Conservation (phyloP, 2,888 invertebrate genomes). For the Creontiades dilutus region DNA sequence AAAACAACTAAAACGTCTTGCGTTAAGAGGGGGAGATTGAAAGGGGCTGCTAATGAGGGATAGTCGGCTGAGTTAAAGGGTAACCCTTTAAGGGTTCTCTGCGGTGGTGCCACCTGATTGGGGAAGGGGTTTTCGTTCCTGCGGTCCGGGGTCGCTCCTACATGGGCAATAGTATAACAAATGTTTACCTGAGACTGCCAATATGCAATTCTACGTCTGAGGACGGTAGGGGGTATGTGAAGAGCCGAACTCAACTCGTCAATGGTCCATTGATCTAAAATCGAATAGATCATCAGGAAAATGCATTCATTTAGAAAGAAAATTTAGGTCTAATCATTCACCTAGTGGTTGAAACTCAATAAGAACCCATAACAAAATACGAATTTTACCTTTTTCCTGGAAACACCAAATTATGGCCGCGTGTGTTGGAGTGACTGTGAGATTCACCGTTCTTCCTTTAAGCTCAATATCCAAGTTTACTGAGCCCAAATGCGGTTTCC, state of each 20-base stretch:
- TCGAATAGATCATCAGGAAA: neutral
- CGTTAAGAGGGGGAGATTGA: no score
- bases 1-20: no score
- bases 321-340: neutral
- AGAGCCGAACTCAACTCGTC: constrained; percentile 91
- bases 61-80: no score
- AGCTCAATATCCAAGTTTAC: constrained; percentile 94
- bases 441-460: constrained; percentile 85
- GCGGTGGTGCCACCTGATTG: no score
- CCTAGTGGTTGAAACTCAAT: neutral
- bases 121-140: no score
- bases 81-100: no score
- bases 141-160: no score
- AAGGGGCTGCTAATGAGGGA: no score
- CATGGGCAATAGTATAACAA: no score
- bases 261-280: constrained; percentile 88
- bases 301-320: neutral
- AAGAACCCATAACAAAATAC: neutral
- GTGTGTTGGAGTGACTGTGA: constrained; percentile 94
- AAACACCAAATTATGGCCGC: constrained; percentile 97
- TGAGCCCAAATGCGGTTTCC: constrained; percentile 96
- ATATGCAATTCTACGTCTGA: constrained; percentile 92
- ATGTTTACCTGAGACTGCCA: constrained; percentile 90
- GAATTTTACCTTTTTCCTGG: constrained; percentile 86
- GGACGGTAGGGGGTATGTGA: constrained; percentile 91